phyloP scores from a whole-genome alignment of 2,113 vertebrate species.

The Felis chaus region DNA sequence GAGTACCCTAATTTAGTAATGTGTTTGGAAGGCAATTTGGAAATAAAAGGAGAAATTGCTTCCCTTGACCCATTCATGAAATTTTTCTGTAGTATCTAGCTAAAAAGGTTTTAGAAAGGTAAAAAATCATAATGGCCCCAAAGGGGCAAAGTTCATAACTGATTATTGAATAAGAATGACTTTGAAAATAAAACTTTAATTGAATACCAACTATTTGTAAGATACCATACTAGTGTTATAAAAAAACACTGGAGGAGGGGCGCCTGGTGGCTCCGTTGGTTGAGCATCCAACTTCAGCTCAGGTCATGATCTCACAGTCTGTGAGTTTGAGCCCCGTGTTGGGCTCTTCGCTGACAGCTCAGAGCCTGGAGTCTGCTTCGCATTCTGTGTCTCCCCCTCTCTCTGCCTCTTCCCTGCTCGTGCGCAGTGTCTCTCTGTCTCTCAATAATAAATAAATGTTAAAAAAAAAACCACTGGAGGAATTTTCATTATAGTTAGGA shows the following conservation, averaged over 20 bases:
- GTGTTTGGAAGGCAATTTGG: constrained; percentile 43
- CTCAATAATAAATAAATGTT: neutral
- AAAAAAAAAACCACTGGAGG: neutral
- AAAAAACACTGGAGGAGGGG: neutral
- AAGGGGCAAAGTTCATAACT: neutral
- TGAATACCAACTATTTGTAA: neutral
- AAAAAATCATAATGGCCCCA: neutral
- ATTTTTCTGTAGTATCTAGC: neutral
- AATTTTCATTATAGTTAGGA: neutral
- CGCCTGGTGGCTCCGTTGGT: too few relatives aligned
- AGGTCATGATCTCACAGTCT: too few relatives aligned
- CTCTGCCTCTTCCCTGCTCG: too few relatives aligned
- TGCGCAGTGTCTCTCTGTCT: too few relatives aligned
- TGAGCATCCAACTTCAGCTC: too few relatives aligned
- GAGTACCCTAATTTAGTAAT: neutral
- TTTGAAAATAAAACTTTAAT: constrained; percentile 1
- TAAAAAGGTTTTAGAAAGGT: neutral
- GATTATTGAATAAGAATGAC: neutral
- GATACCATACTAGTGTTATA: neutral
- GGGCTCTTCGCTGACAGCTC: too few relatives aligned
- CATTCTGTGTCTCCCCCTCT: too few relatives aligned
- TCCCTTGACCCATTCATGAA: neutral
- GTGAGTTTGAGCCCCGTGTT: too few relatives aligned
- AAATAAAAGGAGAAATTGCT: constrained; percentile 25
- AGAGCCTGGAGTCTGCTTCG: too few relatives aligned